Conservation (phyloP, 1,140 invertebrate species). For the Heliothis subflexa region DNA sequence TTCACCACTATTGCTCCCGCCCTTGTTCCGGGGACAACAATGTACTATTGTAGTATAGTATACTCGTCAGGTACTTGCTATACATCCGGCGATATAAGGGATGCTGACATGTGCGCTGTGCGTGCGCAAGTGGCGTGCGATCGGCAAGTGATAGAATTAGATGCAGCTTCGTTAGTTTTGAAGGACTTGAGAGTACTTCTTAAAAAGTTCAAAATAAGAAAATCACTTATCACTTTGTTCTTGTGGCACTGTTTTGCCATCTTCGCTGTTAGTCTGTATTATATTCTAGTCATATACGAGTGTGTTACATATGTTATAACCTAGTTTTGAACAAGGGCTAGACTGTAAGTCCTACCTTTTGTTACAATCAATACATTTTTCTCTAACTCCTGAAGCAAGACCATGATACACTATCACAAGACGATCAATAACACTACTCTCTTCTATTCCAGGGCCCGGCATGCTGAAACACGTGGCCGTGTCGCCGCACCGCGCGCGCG, state of each 20-base stretch:
- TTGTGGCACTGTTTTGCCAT: too few relatives aligned
- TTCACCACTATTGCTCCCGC: neutral
- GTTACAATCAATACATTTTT: too few relatives aligned
- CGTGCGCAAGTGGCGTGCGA: slow-evolving; percentile 17
- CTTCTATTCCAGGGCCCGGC: slow-evolving; percentile 65
- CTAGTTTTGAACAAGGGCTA: too few relatives aligned
- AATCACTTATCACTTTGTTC: too few relatives aligned
- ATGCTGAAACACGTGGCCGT: slow-evolving; percentile 97
- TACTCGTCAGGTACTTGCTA: slow-evolving; percentile 32
- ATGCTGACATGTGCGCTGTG: slow-evolving; percentile 34
- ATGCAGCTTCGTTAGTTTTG: neutral
- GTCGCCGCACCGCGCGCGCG: slow-evolving; percentile 92
- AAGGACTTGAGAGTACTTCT: too few relatives aligned
- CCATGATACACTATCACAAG: too few relatives aligned
- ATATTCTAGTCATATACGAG: too few relatives aligned
- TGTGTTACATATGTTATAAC: too few relatives aligned
- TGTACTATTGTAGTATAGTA: slow-evolving; percentile 7
- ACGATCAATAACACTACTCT: neutral
- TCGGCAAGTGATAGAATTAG: neutral
- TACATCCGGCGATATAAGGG: slow-evolving; percentile 39
- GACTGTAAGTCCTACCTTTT: too few relatives aligned
- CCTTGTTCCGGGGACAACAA: slow-evolving; percentile 19
- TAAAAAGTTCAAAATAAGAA: too few relatives aligned
- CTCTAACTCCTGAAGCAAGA: too few relatives aligned
- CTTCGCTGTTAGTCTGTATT: too few relatives aligned